Percentiles rank a stretch among this genome's conserved stretches.
Evolutionary conservation across 2,888 invertebrate genomes (phyloP).

Genomic region (Polydrusus cervinus): DNA sequence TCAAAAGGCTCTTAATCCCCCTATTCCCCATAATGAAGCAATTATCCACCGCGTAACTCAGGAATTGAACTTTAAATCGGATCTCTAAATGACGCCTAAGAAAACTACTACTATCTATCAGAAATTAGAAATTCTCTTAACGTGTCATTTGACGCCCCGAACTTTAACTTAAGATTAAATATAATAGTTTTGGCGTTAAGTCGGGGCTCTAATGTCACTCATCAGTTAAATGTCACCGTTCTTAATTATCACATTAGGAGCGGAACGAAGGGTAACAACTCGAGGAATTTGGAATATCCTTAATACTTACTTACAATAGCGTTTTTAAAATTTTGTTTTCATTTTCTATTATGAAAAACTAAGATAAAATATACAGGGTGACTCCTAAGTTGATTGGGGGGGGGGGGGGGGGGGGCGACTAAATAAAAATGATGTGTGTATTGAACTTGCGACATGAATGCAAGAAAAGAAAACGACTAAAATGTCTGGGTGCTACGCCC

Average conservation of each 20-base stretch:
- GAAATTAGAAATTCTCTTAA: slow-evolving; percentile 62
- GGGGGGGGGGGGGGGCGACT: too few species aligned
- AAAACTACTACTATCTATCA: slow-evolving; percentile 47
- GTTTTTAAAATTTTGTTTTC: too few species aligned
- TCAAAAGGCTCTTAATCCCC: too few species aligned
- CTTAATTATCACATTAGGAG: slow-evolving; percentile 70
- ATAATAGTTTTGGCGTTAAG: slow-evolving; percentile 69
- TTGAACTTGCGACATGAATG: too few species aligned
- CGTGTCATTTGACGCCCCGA: slow-evolving; percentile 69
- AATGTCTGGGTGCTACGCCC: too few species aligned
- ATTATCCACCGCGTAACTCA: slow-evolving; percentile 10
- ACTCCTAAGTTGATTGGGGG: too few species aligned
- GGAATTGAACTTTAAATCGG: slow-evolving; percentile 44
- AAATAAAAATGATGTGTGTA: too few species aligned
- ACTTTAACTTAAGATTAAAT: slow-evolving; percentile 72
- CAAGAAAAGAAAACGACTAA: too few species aligned
- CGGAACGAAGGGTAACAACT: slow-evolving; percentile 19
- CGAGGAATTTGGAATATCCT: slow-evolving; percentile 16
- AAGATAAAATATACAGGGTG: too few species aligned
- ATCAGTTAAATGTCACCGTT: slow-evolving; percentile 71
- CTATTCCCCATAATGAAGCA: slow-evolving; percentile 14
- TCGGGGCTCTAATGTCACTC: slow-evolving; percentile 70
- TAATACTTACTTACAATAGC: neutral
- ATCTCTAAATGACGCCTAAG: slow-evolving; percentile 41
- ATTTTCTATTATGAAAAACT: too few species aligned